Percentiles rank a stretch among this genome's conserved stretches.
phyloP scores from a whole-genome alignment of 2,888 invertebrate species.

The Fragum whitleyi region DNA sequence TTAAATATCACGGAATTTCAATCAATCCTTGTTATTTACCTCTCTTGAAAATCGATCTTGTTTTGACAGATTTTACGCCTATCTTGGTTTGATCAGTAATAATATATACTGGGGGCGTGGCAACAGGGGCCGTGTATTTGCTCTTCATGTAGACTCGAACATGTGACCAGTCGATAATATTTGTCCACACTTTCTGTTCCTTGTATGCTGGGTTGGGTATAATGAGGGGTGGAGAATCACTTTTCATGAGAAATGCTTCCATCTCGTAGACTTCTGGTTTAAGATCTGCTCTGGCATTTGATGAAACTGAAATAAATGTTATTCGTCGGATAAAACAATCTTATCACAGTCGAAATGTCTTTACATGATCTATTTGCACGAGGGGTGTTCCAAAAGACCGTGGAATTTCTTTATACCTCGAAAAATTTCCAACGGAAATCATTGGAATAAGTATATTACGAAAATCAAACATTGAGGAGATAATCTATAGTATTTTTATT shows the following conservation, averaged over 20 bases:
- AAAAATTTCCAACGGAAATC: no score
- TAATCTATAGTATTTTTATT: no score
- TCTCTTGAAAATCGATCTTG: slow-evolving; percentile 10
- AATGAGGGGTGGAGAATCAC: neutral
- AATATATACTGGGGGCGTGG: neutral
- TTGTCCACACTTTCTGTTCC: slow-evolving; percentile 31
- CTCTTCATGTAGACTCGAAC: slow-evolving; percentile 1
- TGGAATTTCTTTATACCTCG: no score
- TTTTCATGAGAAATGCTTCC: slow-evolving; percentile 8
- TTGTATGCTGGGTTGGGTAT: neutral
- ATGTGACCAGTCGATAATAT: slow-evolving; percentile 19
- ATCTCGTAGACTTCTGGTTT: neutral
- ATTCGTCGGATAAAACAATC: no score
- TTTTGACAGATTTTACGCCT: slow-evolving; percentile 1
- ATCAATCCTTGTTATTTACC: no score
- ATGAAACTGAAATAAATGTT: slow-evolving; percentile 2
- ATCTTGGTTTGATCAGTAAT: neutral
- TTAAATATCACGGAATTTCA: no score
- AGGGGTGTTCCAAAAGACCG: no score
- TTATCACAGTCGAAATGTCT: no score
- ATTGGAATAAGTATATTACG: no score
- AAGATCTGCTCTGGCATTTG: neutral
- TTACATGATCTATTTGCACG: no score
- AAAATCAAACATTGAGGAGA: no score
- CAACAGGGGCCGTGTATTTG: neutral